Percentiles rank a stretch among this genome's conserved stretches.
Conservation (phyloP, 2,797 vertebrate genomes). For the Pyrocephalus nanus region DNA sequence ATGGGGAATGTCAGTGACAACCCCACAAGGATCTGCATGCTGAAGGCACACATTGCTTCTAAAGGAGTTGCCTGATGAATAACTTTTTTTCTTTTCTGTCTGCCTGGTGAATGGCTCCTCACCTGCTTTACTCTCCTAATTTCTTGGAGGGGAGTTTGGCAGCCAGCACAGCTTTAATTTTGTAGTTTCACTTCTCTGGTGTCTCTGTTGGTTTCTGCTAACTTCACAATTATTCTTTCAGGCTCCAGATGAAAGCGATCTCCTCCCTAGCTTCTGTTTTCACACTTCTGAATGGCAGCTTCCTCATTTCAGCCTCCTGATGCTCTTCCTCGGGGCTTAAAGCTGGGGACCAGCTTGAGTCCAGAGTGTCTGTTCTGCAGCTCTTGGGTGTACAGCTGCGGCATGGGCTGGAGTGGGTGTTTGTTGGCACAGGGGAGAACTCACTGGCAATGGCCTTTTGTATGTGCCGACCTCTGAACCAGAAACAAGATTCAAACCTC, state of each 20-base stretch:
- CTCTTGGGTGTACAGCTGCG: not conserved
- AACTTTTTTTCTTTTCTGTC: not conserved
- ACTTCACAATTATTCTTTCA: slow-evolving; percentile 62
- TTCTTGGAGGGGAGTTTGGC: not conserved
- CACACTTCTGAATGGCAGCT: slow-evolving; percentile 46
- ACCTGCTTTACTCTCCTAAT: not conserved
- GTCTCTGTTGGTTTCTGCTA: slow-evolving; percentile 58
- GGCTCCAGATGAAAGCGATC: slow-evolving; percentile 51
- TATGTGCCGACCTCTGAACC: not conserved
- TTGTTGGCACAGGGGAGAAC: not conserved
- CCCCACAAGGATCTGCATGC: accelerated
- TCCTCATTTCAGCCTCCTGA: slow-evolving; percentile 17
- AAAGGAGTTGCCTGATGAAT: not conserved
- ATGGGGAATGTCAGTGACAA: not conserved
- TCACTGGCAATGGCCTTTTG: not conserved
- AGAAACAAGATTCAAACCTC: not conserved
- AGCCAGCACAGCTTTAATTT: slow-evolving; percentile 56
- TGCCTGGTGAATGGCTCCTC: slow-evolving; percentile 22
- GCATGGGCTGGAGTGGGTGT: not conserved
- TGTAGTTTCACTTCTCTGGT: slow-evolving; percentile 54
- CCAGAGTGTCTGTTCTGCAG: not conserved
- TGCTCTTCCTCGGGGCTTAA: not conserved
- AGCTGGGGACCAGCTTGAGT: not conserved
- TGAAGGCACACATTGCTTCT: not conserved
- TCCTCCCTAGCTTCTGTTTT: slow-evolving; percentile 48